phyloP scores from a whole-genome alignment of 2,113 vertebrate species.

The Tyrannus savana region DNA sequence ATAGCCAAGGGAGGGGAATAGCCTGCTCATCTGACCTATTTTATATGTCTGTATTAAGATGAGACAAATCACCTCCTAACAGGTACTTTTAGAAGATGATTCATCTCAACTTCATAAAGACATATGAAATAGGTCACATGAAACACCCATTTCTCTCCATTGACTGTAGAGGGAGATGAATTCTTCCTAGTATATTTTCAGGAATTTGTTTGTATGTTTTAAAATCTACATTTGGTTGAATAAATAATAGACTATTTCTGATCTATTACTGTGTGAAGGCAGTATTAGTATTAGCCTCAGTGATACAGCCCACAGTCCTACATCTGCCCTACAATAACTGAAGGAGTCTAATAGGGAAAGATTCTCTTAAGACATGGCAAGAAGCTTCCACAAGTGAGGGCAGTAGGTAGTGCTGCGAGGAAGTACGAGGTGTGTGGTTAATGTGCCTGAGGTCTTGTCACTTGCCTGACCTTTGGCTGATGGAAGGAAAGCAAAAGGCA shows the following conservation, averaged over 20 bases:
- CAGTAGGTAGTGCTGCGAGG: neutral
- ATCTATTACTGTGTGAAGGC: neutral
- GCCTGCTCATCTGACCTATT: neutral
- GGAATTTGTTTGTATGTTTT: neutral
- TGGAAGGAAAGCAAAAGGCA: neutral
- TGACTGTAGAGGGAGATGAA: neutral
- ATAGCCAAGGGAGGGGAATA: neutral
- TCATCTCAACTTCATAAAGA: neutral
- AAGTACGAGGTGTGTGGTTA: neutral
- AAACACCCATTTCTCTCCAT: neutral
- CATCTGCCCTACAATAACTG: neutral
- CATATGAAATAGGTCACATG: neutral
- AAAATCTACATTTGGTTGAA: neutral
- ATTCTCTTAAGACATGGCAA: neutral
- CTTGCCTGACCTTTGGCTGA: neutral
- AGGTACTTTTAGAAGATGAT: neutral
- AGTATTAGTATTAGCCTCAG: neutral
- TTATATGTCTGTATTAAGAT: neutral
- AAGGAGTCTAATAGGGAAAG: neutral
- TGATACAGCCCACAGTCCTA: neutral
- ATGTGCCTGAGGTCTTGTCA: neutral
- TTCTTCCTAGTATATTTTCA: neutral
- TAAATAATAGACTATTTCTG: neutral
- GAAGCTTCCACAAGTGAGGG: neutral
- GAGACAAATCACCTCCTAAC: slow-evolving; percentile 18